These are phyloP conservation scores for Latheticus oryzae DNA, from an alignment of 2,888 invertebrate genomes.

Conservation along the genomic window DNA sequence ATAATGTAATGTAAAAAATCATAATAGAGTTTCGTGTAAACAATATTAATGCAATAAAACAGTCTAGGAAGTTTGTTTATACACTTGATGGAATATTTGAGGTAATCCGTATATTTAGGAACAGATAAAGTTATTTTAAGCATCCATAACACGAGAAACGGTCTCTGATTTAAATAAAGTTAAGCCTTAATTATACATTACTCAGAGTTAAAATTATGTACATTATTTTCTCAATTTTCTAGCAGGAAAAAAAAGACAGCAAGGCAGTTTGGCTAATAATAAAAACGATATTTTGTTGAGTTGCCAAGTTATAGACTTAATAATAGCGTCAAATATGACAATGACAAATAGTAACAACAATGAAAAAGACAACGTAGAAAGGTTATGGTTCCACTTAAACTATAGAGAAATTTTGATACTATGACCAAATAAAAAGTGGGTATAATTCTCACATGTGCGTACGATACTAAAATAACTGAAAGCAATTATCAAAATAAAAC, in stretches of 20 bases:
- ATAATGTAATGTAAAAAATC: neutral
- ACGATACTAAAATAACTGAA: too few species aligned
- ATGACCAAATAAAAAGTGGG: too few species aligned
- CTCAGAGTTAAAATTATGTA: constrained; percentile 1
- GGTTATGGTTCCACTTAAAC: too few species aligned
- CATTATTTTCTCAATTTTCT: constrained; percentile 6
- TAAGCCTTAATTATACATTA: constrained; percentile 2
- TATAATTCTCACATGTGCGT: too few species aligned
- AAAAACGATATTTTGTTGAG: constrained; percentile 21
- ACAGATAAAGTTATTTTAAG: constrained; percentile 28
- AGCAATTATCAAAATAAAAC: too few species aligned
- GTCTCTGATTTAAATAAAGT: constrained; percentile 7
- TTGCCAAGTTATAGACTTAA: constrained; percentile 37
- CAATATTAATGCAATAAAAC: too few species aligned
- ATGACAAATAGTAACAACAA: too few species aligned
- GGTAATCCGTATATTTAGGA: constrained; percentile 38
- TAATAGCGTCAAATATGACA: constrained; percentile 22
- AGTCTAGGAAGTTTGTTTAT: too few species aligned
- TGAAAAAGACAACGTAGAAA: too few species aligned
- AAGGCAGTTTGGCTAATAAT: constrained; percentile 22
- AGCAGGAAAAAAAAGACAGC: neutral
- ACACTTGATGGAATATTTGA: constrained; percentile 29
- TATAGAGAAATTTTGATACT: too few species aligned
- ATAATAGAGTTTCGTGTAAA: too few species aligned
- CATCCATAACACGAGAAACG: constrained; percentile 15